Evolutionary conservation across 2,797 vertebrate genomes (phyloP).

Genomic region (Lacerta viridis): DNA sequence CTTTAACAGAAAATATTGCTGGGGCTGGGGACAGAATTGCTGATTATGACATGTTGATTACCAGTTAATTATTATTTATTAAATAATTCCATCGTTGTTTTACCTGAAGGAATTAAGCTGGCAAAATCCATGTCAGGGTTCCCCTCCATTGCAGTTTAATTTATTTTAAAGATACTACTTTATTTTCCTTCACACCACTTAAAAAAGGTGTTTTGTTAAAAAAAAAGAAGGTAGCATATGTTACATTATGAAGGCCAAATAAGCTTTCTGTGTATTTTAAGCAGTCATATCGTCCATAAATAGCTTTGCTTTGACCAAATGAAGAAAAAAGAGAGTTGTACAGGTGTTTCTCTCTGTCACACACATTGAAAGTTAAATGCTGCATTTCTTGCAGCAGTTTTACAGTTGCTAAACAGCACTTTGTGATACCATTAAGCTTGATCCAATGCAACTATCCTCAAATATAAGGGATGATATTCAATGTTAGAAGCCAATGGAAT

Average conservation of each 20-base stretch:
- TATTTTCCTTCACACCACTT: conserved; percentile 5
- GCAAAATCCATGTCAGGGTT: background rate
- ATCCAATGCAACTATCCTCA: background rate
- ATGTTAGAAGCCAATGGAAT: no score
- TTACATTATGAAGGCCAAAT: background rate
- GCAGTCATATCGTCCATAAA: background rate
- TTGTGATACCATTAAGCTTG: background rate
- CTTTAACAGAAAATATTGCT: background rate
- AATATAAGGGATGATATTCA: no score
- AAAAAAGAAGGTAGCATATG: background rate
- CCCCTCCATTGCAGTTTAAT: background rate
- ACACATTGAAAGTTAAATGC: background rate
- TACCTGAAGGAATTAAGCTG: background rate
- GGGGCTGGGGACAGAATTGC: background rate
- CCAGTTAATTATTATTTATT: background rate
- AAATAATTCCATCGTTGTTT: background rate
- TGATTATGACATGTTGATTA: conserved; percentile 10
- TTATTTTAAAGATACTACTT: background rate
- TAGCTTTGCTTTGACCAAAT: background rate
- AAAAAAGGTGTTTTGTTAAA: conserved; percentile 1
- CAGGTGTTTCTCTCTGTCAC: conserved; percentile 1
- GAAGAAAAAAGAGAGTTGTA: conserved; percentile 63
- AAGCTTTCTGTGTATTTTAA: background rate
- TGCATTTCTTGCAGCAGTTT: background rate
- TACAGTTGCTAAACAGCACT: background rate